These are phyloP conservation scores for Phragmatobia fuliginosa DNA, from an alignment of 2,888 invertebrate genomes.

Conservation along the genomic window DNA sequence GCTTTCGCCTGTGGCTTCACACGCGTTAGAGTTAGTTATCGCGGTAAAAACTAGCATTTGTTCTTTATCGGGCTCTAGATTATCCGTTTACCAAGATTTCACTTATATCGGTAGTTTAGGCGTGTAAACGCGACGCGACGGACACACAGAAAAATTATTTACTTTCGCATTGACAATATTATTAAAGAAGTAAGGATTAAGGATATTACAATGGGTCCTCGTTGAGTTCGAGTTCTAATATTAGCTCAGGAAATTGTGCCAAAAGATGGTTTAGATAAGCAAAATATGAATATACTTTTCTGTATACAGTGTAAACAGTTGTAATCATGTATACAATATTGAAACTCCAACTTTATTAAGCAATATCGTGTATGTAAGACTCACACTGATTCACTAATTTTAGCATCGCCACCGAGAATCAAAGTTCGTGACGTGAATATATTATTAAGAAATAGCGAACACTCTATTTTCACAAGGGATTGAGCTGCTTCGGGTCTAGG, in stretches of 20 bases:
- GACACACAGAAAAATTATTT: too few species aligned
- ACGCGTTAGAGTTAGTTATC: too few species aligned
- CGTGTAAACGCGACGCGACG: too few species aligned
- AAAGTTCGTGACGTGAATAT: constrained; percentile 29
- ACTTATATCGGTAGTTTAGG: too few species aligned
- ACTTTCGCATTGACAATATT: too few species aligned
- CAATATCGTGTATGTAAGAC: background rate
- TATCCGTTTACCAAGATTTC: too few species aligned
- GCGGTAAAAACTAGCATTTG: too few species aligned
- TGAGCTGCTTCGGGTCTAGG: constrained; percentile 31
- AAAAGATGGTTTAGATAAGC: background rate
- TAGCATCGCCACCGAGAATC: constrained; percentile 14
- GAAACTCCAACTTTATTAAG: constrained; percentile 2
- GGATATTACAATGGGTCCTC: background rate
- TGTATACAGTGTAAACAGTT: background rate
- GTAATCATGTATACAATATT: background rate
- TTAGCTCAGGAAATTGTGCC: background rate
- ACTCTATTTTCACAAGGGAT: constrained; percentile 49
- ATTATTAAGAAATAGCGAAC: constrained; percentile 42
- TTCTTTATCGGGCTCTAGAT: too few species aligned
- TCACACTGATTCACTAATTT: background rate
- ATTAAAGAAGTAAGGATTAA: too few species aligned
- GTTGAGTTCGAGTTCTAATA: background rate
- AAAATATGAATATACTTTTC: background rate
- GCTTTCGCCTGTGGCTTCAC: too few species aligned